Evolutionary conservation across 30 jellyfish, hydroid and myxozoan species (phyloP), one percentile per base, ranked within the genome.

Genomic region (Nemopilema nomurai): DNA sequence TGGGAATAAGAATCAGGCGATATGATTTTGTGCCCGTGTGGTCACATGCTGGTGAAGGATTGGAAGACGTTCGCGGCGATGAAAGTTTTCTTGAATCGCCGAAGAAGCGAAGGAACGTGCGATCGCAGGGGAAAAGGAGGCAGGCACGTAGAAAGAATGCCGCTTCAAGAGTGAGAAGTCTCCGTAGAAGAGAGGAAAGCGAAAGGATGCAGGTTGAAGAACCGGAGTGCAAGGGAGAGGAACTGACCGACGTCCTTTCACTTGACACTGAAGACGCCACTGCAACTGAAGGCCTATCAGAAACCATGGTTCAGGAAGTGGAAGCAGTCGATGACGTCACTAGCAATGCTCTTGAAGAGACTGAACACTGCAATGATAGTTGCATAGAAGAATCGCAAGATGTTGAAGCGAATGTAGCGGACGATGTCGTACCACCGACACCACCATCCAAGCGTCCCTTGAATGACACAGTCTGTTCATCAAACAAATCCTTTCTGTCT

Each of bases 351-450:
- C 6, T 3, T 13, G 57, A 41, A 41, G 13, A 41, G 57, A 13
- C 57, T 41, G 57, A 41, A 41, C 57, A 3, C 57, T 41, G 57
- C 57, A 13, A 6, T 3, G 57, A 41, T 6, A 41, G 57, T 41
- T 41, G 57, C 57, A 41, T 3, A 13, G 57, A 41, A 13, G 9
- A 41, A 41, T 41, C 57, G 13, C 6, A 41, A 6, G 9, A 6
- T 41, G 57, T 41, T 41, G 57, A 41, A 41, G 57, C 9, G 13
- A 41, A 41, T 3, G 57, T 3, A 41, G 13, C 13, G 0, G 64
- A 73, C 24, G 83, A 73, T 31, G 69, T 73, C 33, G 51, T 73
- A 73, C 83, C 64, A 3, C 70, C 83, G 23, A 73, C 83, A 16
- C 83, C 83, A 29, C 69, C 49, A 49, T 73, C 83, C 18, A 69